These are phyloP conservation scores for Synchiropus splendidus DNA, from an alignment of 2,113 vertebrate genomes.

Conservation along the genomic window DNA sequence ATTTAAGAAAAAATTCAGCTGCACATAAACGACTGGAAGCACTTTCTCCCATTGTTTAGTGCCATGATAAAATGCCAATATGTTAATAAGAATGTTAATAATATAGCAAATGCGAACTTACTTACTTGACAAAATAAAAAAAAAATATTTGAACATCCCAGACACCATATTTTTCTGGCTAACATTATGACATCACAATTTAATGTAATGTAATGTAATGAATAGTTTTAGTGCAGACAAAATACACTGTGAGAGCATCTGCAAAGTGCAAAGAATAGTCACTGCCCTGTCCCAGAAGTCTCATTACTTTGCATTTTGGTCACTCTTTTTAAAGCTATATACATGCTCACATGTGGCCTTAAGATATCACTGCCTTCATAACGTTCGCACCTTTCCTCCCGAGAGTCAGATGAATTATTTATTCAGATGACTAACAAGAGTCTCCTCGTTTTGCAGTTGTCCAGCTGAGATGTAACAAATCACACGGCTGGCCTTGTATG, in stretches of 20 bases:
- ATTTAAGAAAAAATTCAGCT: no score
- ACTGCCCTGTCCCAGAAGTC: constrained; percentile 27
- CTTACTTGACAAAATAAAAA: no score
- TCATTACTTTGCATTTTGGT: constrained; percentile 55
- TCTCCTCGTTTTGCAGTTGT: constrained; percentile 46
- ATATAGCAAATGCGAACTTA: no score
- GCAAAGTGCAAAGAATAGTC: not conserved
- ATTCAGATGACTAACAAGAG: constrained; percentile 54
- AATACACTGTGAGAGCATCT: not conserved
- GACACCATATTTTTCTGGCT: no score
- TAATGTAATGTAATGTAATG: no score
- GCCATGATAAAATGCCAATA: no score
- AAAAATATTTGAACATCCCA: no score
- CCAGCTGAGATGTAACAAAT: constrained; percentile 41
- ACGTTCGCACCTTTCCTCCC: constrained; percentile 43
- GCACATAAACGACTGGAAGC: no score
- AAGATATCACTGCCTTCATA: constrained; percentile 50
- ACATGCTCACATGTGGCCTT: constrained; percentile 44
- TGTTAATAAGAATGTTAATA: no score
- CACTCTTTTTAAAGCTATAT: constrained; percentile 58
- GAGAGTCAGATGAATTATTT: constrained; percentile 61
- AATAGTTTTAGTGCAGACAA: not conserved
- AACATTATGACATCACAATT: no score
- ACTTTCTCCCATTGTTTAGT: no score
- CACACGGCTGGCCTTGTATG: constrained; percentile 49